Conservation (phyloP, 2,888 invertebrate genomes). For the Drosophila gaucha region DNA sequence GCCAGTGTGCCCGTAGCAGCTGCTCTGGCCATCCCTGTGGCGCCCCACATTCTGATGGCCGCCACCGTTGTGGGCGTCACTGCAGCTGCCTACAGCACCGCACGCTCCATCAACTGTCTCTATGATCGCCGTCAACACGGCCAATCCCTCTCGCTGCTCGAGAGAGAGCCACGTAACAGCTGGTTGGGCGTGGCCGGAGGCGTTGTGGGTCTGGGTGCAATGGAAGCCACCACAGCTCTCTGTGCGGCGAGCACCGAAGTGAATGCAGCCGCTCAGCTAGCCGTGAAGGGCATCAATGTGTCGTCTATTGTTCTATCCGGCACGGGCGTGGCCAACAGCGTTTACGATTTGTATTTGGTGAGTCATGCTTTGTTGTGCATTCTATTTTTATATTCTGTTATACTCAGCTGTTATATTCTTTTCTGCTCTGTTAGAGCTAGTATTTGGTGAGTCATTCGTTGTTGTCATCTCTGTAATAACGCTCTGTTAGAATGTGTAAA, state of each 20-base stretch:
- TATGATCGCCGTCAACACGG: constrained; percentile 68
- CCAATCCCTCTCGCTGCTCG: constrained; percentile 63
- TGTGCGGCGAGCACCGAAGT: constrained; percentile 47
- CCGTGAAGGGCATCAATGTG: constrained; percentile 75
- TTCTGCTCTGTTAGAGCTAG: background rate
- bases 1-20: constrained; percentile 59
- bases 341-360: constrained; percentile 70
- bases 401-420: background rate
- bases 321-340: constrained; percentile 72
- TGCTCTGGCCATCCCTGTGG: constrained; percentile 60
- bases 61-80: constrained; percentile 61
- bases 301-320: constrained; percentile 76
- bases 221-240: constrained; percentile 66
- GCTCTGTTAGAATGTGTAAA: no score
- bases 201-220: constrained; percentile 66
- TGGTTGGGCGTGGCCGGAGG: constrained; percentile 80
- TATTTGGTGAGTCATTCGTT: no score
- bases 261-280: constrained; percentile 62
- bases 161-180: constrained; percentile 68
- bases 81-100: constrained; percentile 66
- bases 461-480: no score
- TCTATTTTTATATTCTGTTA: background rate
- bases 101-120: constrained; percentile 64
- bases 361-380: constrained; percentile 4
- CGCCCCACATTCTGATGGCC: constrained; percentile 54